These are phyloP conservation scores for Phenganax stokvisi DNA, from an alignment of 92 coral and sea anemone species.

Conservation along the genomic window DNA sequence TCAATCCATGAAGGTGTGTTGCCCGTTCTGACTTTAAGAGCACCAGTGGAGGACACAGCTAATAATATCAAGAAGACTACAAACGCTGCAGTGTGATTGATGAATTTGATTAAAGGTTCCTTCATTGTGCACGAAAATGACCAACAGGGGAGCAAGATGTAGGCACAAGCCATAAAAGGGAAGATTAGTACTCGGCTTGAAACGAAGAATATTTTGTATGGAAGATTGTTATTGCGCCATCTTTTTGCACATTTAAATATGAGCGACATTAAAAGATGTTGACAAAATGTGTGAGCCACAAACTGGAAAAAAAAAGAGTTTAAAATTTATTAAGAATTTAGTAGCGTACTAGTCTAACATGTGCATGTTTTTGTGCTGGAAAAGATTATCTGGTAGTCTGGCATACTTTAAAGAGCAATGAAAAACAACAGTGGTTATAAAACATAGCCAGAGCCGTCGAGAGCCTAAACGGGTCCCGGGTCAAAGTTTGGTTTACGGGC, in stretches of 20 bases:
- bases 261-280: slow-evolving; percentile 79
- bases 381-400: too few relatives aligned
- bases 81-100: slow-evolving; percentile 87
- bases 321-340: background rate
- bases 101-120: slow-evolving; percentile 85
- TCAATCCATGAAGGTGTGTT: slow-evolving; percentile 69
- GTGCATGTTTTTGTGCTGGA: too few relatives aligned
- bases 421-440: too few relatives aligned
- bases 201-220: slow-evolving; percentile 72
- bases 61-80: slow-evolving; percentile 65
- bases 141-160: slow-evolving; percentile 74
- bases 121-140: slow-evolving; percentile 67
- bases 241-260: slow-evolving; percentile 75
- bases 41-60: slow-evolving; percentile 77
- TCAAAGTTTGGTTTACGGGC: too few relatives aligned
- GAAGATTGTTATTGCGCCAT: slow-evolving; percentile 76
- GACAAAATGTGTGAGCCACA: slow-evolving; percentile 94
- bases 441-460: too few relatives aligned
- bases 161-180: slow-evolving; percentile 75
- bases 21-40: slow-evolving; percentile 61
- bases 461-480: too few relatives aligned
- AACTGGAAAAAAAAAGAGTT: slow-evolving; percentile 50
- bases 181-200: slow-evolving; percentile 71
- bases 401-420: too few relatives aligned
- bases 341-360: too few relatives aligned